Conservation (phyloP, 1,140 invertebrate species). For the Brachionus rubens region DNA sequence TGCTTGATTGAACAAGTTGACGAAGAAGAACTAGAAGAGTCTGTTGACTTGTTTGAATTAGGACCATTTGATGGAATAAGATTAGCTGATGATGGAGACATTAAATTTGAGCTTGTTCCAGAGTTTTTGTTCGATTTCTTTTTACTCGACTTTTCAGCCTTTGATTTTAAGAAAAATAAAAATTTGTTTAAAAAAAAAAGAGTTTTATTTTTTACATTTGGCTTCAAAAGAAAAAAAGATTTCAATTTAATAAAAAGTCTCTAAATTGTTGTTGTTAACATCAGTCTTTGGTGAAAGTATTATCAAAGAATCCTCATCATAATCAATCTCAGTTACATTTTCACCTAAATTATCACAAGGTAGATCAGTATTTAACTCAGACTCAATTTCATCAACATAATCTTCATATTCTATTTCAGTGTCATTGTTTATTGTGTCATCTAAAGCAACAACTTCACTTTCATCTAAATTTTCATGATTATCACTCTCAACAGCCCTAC, state of each 20-base stretch:
- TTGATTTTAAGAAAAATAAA: not conserved
- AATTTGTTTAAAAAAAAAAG: not conserved
- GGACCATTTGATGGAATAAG: not conserved
- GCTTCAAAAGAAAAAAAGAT: not conserved
- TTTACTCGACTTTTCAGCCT: not conserved
- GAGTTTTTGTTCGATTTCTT: not conserved
- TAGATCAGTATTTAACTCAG: not conserved
- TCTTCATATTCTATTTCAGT: not conserved
- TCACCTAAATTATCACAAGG: too few relatives aligned
- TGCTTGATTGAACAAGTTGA: not conserved
- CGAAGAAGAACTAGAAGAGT: not conserved
- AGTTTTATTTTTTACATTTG: too few relatives aligned
- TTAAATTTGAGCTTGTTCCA: not conserved
- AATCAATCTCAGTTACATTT: not conserved
- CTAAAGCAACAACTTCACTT: not conserved
- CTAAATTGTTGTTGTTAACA: too few relatives aligned
- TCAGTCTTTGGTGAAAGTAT: conserved; percentile 13
- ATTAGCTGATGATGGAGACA: conserved; percentile 21
- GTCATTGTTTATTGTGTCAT: not conserved
- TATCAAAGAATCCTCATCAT: conserved; percentile 25
- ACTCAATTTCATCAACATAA: not conserved
- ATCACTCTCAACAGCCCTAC: not conserved
- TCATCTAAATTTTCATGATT: not conserved
- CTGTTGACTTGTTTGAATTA: not conserved
- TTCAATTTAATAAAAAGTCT: conserved; percentile 12